These are phyloP conservation scores for Hypocryptadius cinnamomeus DNA, from an alignment of 2,113 vertebrate genomes.

Conservation along the genomic window DNA sequence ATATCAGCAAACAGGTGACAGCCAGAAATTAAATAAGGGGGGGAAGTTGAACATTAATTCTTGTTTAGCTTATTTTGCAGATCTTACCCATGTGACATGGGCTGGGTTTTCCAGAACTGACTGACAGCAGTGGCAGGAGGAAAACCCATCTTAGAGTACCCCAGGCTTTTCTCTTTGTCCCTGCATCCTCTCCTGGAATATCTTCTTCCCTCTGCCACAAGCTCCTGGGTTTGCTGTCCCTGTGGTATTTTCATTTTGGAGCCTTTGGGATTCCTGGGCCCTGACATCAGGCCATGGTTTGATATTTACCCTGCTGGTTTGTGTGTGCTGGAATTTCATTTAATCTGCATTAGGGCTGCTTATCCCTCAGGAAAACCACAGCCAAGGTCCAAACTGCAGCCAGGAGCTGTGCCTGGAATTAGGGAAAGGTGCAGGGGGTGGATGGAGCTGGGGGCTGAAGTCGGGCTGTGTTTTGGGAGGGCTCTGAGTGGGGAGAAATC, in stretches of 20 bases:
- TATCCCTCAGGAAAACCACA: neutral
- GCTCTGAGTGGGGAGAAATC: neutral
- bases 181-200: neutral
- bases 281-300: constrained; percentile 43
- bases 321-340: constrained; percentile 52
- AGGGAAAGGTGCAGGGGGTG: neutral
- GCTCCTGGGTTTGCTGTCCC: neutral
- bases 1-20: neutral
- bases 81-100: accelerated
- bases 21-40: neutral
- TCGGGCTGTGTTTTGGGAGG: neutral
- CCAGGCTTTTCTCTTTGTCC: neutral
- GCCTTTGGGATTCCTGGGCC: constrained; percentile 27
- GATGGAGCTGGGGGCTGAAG: neutral
- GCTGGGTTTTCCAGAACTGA: neutral
- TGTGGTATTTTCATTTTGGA: neutral
- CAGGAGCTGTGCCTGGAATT: neutral
- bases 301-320: neutral
- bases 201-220: neutral
- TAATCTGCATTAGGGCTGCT: constrained; percentile 56
- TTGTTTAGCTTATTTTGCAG: neutral
- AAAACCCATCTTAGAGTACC: neutral
- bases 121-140: neutral
- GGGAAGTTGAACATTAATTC: neutral
- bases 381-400: neutral